phyloP scores from a whole-genome alignment of 2,888 invertebrate genomes.

The Drosophila tanythrix region DNA sequence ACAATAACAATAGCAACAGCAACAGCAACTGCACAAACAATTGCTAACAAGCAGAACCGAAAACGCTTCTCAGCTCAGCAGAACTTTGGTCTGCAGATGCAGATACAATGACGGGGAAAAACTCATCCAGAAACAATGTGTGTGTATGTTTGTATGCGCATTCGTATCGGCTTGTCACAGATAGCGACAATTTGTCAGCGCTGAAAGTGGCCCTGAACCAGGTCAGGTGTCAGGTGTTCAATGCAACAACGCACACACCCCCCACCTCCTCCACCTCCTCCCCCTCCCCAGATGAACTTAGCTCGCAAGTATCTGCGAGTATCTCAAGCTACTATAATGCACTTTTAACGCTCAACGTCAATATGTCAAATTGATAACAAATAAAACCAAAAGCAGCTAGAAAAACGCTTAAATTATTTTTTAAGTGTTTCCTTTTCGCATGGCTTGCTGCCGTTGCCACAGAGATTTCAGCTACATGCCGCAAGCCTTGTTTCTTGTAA shows the following conservation, averaged over 20 bases:
- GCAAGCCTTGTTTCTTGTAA: slow-evolving; percentile 33
- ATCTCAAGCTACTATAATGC: slow-evolving; percentile 79
- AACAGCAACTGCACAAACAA: slow-evolving; percentile 48
- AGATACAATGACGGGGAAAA: slow-evolving; percentile 5
- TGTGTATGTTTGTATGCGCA: neutral
- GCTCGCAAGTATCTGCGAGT: slow-evolving; percentile 33
- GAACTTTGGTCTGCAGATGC: slow-evolving; percentile 13
- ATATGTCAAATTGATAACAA: slow-evolving; percentile 83
- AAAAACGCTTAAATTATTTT: slow-evolving; percentile 60
- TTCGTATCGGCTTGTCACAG: slow-evolving; percentile 18
- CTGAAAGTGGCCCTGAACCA: slow-evolving; percentile 69
- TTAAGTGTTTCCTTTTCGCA: slow-evolving; percentile 62
- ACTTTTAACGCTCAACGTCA: slow-evolving; percentile 82
- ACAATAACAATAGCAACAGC: slow-evolving; percentile 20
- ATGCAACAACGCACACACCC: slow-evolving; percentile 12
- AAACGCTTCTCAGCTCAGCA: slow-evolving; percentile 24
- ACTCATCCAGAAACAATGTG: slow-evolving; percentile 38
- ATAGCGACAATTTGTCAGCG: slow-evolving; percentile 70
- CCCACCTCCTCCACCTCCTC: slow-evolving; percentile 7
- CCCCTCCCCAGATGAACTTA: neutral
- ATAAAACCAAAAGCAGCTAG: slow-evolving; percentile 7
- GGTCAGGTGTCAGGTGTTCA: slow-evolving; percentile 75
- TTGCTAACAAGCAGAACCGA: slow-evolving; percentile 45
- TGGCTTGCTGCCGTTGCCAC: slow-evolving; percentile 14
- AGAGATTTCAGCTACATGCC: slow-evolving; percentile 13